Base-by-base conservation (phyloP, 2,797 vertebrate genomes). In the Sternotherus odoratus region DNA sequence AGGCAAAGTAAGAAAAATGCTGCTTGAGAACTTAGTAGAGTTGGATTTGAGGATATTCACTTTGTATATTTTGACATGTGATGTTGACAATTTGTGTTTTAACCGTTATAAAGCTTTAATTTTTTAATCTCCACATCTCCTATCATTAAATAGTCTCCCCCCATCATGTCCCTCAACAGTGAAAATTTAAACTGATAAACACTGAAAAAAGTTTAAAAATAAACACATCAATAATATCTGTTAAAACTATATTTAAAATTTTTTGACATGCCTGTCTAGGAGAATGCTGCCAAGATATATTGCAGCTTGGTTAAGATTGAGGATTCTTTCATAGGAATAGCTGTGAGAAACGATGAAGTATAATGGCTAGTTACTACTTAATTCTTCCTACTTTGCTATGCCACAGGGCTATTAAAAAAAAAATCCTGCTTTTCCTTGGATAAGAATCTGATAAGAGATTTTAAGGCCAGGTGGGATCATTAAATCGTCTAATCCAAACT, bases 211-310 rank as follows among this genome's bases (percentile, higher is more conserved):
- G 63, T 69, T 39, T 39, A 19, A 69, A 69, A 69, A 39, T 66
- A 69, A 69, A 23, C n/a, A 69, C n/a, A n/a, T 36, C n/a, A 69
- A 23, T 69, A 66, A 36, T 10, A 66, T 66, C 60, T 63, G 60
- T 63, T 16, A 63, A n/a, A 69, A 69, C n/a, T n/a, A n/a, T n/a
- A n/a, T n/a, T n/a, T n/a, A n/a, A n/a, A n/a, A n/a, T n/a, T n/a
- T n/a, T n/a, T n/a, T n/a, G n/a, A n/a, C n/a, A n/a, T n/a, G n/a
- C n/a, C n/a, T n/a, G n/a, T 69, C 5, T 39, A 39, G 23, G 50
- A 30, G 72, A 48, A 46, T 0, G 0, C 5, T 36, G 39, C 6
- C 10, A 60, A 39, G 15, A 7, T 69, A 21, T 28, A 1, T 39
- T 43, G 30, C n/a, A 69, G 26, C 4, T 78, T 84, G 48, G 12